Base-by-base conservation (phyloP, 2,888 invertebrate species). In the Schizaphis graminum region DNA sequence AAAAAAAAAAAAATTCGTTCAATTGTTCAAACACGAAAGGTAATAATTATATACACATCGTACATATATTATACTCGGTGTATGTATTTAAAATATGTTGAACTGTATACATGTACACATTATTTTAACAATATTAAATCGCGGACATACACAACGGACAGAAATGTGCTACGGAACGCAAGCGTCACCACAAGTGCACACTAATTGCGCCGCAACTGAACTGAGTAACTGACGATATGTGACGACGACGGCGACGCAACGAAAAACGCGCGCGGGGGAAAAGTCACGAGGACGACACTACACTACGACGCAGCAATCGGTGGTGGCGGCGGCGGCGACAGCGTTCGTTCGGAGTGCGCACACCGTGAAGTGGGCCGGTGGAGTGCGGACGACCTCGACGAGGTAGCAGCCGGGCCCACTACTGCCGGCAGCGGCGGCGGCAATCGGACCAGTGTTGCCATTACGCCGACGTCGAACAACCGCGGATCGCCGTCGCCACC, bases 281-380 rank as follows among this genome's bases (percentile, higher is more conserved):
- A 94, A 94, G 93, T 94, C 93, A 94, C 89, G 93, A 94, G 93
- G 93, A 94, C 90, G 93, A 90, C 85, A 86, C 92, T 84, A 84
- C 86, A 47, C 67, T 26, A 26, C 93, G 49, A 86, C 90, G 93
- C 49, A 35, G 67, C 86, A 47, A 57, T 91, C 61, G 89, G 77
- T 44, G 57, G n/a, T n/a, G n/a, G n/a, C n/a, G n/a, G 77, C 53
- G 57, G 49, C 49, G 49, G 21, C 53, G 53, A 8, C 67, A 8
- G 7, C n/a, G 77, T 77, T 3, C 77, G 93, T 11, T 49, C 86
- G 35, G 26, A 7, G 77, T 77, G 16, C 8, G 77, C 16, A 4
- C n/a, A 67, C 77, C 67, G 67, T 35, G 67, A 61, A 35, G 28
- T 24, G 47, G 89, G 88, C 44, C 89, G 53, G 57, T 87, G 49